Percentiles rank a stretch among this genome's conserved stretches.
Conservation (phyloP, 2,113 vertebrate species). For the Dicaeum eximium region DNA sequence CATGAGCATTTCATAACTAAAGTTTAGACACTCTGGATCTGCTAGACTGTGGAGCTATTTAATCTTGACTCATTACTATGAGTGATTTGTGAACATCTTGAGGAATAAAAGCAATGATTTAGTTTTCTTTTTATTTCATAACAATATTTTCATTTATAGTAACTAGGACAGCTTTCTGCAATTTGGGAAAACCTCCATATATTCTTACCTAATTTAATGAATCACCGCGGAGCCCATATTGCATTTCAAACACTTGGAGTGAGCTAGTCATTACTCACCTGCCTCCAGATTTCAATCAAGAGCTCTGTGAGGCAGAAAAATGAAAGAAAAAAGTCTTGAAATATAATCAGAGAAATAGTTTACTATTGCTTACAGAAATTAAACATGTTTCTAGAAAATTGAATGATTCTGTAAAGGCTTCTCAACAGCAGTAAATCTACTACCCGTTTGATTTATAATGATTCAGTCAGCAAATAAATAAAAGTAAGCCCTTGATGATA, state of each 20-base stretch:
- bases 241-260: not conserved
- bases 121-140: slow-evolving; percentile 6
- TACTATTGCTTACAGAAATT: not conserved
- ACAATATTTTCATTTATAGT: slow-evolving; percentile 1
- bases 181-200: not conserved
- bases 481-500: not conserved
- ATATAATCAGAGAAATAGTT: not conserved
- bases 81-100: not conserved
- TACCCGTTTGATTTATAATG: not conserved
- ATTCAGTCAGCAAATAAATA: not conserved
- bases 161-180: not conserved
- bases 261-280: not conserved
- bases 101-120: not conserved
- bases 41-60: not conserved
- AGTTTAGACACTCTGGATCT: not conserved
- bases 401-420: not conserved
- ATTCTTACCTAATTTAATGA: slow-evolving; percentile 30
- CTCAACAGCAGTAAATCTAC: not conserved
- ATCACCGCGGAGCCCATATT: not conserved
- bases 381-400: not conserved
- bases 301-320: not conserved
- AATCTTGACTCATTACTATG: not conserved
- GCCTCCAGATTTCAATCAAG: slow-evolving; percentile 13
- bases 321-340: not conserved
- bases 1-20: not conserved